phyloP scores from a whole-genome alignment of 2,888 invertebrate genomes.

The Caenorhabditis auriculariae region DNA sequence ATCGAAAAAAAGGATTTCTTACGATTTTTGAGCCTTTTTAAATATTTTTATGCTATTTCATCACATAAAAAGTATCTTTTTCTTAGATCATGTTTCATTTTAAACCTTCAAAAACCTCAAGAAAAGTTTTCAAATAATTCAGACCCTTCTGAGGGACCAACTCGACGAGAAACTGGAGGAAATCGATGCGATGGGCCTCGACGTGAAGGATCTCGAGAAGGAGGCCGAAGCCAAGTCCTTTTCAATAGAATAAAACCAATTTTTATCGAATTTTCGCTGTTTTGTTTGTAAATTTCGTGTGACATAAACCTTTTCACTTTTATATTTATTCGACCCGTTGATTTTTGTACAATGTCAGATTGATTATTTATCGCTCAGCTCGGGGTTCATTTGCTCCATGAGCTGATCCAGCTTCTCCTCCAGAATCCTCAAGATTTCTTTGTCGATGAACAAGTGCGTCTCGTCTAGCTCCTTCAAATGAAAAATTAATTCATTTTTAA shows the following conservation, averaged over 20 bases:
- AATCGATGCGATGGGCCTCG: slow-evolving; percentile 43
- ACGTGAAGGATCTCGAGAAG: slow-evolving; percentile 10
- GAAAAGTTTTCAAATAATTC: slow-evolving; percentile 3
- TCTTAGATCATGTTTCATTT: too few species aligned
- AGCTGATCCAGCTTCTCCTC: slow-evolving; percentile 82
- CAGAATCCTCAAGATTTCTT: slow-evolving; percentile 84
- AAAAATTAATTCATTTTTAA: not conserved
- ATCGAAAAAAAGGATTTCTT: too few species aligned
- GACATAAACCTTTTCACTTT: too few species aligned
- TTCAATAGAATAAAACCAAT: too few species aligned
- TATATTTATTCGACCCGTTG: too few species aligned
- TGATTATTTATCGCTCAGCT: slow-evolving; percentile 42
- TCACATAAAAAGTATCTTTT: too few species aligned
- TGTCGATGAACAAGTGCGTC: slow-evolving; percentile 89
- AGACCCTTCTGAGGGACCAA: slow-evolving; percentile 48
- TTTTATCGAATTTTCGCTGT: too few species aligned
- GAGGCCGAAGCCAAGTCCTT: too few species aligned
- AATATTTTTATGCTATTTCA: too few species aligned
- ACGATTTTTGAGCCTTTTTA: too few species aligned
- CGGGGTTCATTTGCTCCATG: slow-evolving; percentile 73
- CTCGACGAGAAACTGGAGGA: slow-evolving; percentile 55
- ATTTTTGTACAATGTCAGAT: too few species aligned
- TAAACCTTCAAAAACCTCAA: not conserved
- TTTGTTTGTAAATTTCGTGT: too few species aligned
- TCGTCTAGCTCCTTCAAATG: slow-evolving; percentile 78